Conservation (phyloP, 2,113 vertebrate genomes). For the Channa argus region DNA sequence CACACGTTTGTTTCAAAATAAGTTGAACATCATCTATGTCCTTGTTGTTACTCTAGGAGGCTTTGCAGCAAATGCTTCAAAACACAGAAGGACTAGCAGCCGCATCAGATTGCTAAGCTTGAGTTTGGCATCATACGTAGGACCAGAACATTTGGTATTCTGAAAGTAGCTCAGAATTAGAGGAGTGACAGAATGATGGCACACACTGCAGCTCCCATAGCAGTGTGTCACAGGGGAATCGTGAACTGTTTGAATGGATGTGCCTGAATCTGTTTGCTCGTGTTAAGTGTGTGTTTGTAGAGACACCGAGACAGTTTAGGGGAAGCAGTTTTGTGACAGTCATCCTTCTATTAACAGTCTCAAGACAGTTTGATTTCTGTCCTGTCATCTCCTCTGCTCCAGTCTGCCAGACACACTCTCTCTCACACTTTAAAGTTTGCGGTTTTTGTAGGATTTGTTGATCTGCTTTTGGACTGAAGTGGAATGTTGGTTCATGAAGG, state of each 20-base stretch:
- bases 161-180: constrained; percentile 54
- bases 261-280: background rate
- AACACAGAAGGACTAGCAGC: constrained; percentile 21
- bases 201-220: constrained; percentile 42
- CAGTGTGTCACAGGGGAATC: constrained; percentile 38
- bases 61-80: constrained; percentile 7
- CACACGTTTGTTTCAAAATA: background rate
- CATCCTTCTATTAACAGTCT: constrained; percentile 22
- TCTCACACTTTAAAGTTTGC: constrained; percentile 14
- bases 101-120: constrained; percentile 19
- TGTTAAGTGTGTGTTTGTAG: background rate
- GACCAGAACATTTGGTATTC: constrained; percentile 56
- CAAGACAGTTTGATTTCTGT: constrained; percentile 18
- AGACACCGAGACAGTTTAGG: constrained; percentile 24
- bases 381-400: constrained; percentile 23
- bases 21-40: background rate
- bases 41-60: background rate
- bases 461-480: constrained; percentile 22
- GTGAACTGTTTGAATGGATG: constrained; percentile 34
- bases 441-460: constrained; percentile 9
- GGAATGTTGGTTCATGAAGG: constrained; percentile 12
- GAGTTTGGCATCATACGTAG: constrained; percentile 19
- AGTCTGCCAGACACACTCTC: constrained; percentile 12
- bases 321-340: constrained; percentile 33
- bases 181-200: constrained; percentile 66